Evolutionary conservation across 2,113 vertebrate species (phyloP).

Genomic region (Muntiacus reevesi): DNA sequence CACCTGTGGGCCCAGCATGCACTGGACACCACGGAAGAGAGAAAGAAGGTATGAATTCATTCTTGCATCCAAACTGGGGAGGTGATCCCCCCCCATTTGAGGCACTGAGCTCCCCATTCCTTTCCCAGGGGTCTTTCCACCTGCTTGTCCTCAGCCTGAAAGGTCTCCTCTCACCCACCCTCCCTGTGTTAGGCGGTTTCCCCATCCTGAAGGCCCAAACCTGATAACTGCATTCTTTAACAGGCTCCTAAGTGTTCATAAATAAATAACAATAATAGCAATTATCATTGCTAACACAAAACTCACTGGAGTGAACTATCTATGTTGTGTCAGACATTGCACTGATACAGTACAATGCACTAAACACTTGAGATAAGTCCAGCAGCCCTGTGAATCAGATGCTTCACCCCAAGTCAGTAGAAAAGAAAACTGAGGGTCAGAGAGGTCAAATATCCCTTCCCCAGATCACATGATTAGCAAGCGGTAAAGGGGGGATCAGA

Average conservation of each 20-base stretch:
- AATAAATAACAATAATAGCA: neutral
- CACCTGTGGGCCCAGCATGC: neutral
- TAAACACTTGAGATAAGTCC: neutral
- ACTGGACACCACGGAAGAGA: neutral
- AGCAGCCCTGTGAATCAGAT: neutral
- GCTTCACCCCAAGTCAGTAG: neutral
- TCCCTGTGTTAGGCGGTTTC: neutral
- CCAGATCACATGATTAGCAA: neutral
- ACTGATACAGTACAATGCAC: neutral
- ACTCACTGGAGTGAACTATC: neutral
- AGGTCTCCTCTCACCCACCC: fast-evolving
- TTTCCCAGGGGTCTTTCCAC: no score
- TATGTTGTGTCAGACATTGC: no score
- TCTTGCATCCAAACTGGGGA: neutral
- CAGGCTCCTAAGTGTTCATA: neutral
- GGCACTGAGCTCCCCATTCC: neutral
- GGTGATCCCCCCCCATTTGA: fast-evolving
- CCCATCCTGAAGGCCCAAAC: neutral
- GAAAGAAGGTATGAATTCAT: no score
- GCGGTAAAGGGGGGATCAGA: neutral
- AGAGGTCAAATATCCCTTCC: neutral
- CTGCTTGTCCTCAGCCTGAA: neutral
- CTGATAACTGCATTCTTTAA: neutral
- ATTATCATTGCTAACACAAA: neutral
- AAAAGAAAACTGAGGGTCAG: neutral